Evolutionary conservation across 2,888 invertebrate species (phyloP).

Genomic region (Rotaria magnacalcarata): DNA sequence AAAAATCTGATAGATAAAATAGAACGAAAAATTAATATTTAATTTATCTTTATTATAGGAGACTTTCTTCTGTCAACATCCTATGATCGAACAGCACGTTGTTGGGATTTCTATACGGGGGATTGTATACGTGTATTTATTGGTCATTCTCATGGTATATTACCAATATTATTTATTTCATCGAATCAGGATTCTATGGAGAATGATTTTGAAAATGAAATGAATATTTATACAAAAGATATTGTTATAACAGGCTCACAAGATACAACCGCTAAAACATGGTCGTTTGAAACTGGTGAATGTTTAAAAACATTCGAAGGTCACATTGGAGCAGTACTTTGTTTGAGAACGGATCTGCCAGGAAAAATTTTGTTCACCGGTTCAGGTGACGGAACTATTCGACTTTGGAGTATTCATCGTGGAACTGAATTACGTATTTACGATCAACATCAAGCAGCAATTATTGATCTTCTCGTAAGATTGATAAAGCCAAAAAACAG

Average conservation of each 20-base stretch:
- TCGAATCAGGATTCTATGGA: conserved; percentile 52
- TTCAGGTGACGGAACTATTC: conserved; percentile 60
- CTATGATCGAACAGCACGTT: conserved; percentile 55
- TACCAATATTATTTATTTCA: conserved; percentile 61
- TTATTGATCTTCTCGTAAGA: conserved; percentile 60
- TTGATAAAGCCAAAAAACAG: background rate
- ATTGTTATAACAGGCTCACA: conserved; percentile 58
- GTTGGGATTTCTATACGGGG: conserved; percentile 61
- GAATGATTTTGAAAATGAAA: conserved; percentile 48
- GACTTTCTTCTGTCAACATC: conserved; percentile 53
- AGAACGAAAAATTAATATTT: too few species aligned
- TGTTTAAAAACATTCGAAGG: conserved; percentile 55
- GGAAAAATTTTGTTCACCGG: conserved; percentile 61
- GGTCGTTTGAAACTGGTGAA: conserved; percentile 59
- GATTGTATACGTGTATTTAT: conserved; percentile 58
- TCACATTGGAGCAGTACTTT: conserved; percentile 61
- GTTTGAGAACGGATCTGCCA: conserved; percentile 59
- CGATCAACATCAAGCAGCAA: conserved; percentile 59
- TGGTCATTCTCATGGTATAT: conserved; percentile 62
- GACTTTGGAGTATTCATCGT: conserved; percentile 60
- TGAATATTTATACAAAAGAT: conserved; percentile 52
- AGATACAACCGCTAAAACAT: conserved; percentile 57
- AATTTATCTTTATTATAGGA: background rate
- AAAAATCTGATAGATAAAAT: too few species aligned
- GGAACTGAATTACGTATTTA: conserved; percentile 59